These are phyloP conservation scores for Cyprinodon tularosa DNA, from an alignment of 2,113 vertebrate species.

Conservation along the genomic window DNA sequence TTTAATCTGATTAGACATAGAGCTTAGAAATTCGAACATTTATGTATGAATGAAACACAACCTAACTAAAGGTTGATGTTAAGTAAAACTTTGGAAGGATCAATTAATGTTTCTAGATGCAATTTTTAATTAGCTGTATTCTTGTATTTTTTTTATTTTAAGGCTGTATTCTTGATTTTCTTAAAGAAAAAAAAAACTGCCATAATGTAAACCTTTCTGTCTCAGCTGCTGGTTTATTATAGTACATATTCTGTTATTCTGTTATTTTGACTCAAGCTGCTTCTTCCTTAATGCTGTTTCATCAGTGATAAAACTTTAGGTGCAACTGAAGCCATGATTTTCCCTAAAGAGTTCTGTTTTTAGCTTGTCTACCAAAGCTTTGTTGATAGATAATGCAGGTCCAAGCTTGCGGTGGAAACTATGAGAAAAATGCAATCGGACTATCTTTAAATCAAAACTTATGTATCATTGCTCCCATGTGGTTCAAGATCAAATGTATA, in stretches of 20 bases:
- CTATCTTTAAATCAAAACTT: constrained; percentile 2
- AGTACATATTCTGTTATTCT: background rate
- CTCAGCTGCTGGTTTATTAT: background rate
- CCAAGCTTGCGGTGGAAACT: constrained; percentile 37
- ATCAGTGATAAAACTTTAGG: background rate
- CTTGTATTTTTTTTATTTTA: no score
- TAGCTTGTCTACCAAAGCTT: background rate
- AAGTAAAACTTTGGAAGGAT: no score
- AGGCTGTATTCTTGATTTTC: no score
- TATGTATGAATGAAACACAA: no score
- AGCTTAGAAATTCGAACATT: no score
- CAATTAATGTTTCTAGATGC: no score
- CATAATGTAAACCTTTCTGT: no score
- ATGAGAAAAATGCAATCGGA: constrained; percentile 39
- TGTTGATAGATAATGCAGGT: constrained; percentile 15
- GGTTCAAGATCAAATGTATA: constrained; percentile 25
- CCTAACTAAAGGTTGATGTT: no score
- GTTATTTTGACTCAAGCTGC: background rate
- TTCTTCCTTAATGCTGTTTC: background rate
- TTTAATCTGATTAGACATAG: no score
- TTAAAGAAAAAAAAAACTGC: no score
- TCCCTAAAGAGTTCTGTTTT: constrained; percentile 12
- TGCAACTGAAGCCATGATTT: background rate
- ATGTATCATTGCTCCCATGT: constrained; percentile 46
- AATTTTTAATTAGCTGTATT: no score